Evolutionary conservation across 2,113 vertebrate genomes (phyloP), one percentile per base, ranked within the genome.

Genomic region (Falcunculus frontatus): DNA sequence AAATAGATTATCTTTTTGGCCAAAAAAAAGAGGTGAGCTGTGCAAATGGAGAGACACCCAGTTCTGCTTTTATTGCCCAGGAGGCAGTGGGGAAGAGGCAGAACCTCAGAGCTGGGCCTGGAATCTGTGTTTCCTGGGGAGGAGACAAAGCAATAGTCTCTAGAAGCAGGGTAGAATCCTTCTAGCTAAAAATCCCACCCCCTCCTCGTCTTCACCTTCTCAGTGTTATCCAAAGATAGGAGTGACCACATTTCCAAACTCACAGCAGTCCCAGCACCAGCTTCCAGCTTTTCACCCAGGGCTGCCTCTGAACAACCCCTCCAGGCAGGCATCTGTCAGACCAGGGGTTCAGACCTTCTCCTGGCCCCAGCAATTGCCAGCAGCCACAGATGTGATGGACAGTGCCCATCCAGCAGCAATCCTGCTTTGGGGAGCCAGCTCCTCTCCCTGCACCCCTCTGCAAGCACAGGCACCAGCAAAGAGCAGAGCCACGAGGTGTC

Each of bases 1-100:
- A 94, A 94, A 87, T 21, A 89, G 93, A 96, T 96, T 96, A 92
- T 77, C 76, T 89, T 95, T 96, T 55, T 87, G 83, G 49, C 75
- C 88, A 74, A 82, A 91, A 91, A 92, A 74, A 78, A 88, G 83
- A 96, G 74, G 87, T 85, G 88, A 95, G 50, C 70, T 88, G 83
- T 72, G 75, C 65, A 92, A 95, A 95, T 39, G 86, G 79, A 84
- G 84, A 92, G 59, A 52, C 27, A 26, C 57, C 62, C 86, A 33
- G 69, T 56, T 82, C 70, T 94, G 90, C 21, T 65, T 90, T 82
- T 64, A 46, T 35, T 41, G 80, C 85, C 26, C 9, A 5, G 64
- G 20, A 88, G 79, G 76, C 6, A 6, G n/a, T 0, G 0, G 49
- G 75, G 37, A 92, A 86, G 35, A 1, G 1, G 75, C 75, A 90